Base-by-base conservation (phyloP, 1,140 invertebrate species). In the Drosophila funebris region DNA sequence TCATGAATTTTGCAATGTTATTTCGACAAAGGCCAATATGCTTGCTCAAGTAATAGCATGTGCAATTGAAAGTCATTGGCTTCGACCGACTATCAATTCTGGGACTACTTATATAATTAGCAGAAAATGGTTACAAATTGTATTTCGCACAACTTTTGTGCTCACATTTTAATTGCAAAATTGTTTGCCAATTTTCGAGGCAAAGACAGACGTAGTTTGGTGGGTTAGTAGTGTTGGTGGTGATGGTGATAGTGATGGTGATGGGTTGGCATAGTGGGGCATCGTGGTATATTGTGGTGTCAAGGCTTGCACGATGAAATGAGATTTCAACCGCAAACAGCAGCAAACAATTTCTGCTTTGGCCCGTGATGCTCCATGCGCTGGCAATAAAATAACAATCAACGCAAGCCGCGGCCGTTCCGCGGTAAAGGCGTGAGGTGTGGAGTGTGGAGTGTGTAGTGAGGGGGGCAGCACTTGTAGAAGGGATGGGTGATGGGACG, bases 381-480 rank as follows among this genome's bases (percentile, higher is more conserved):
- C 76, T 74, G 68, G 76, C 77, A 84, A 84, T 84, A 84, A 84
- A 84, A 84, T 84, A 80, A 84, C 80, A 84, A 84, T 85, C 80
- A 84, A 85, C 80, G 81, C 81, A 85, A 85, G 80, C 80, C 80
- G 80, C 73, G 81, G 56, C 82, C 48, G 37, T 61, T 50, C 24
- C 68, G 68, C 43, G 68, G 68, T 66, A 66, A 71, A 56, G 61
- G 61, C 61, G 52, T 57, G 43, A 69, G 33, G 24, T 5, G 13
- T 31, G 16, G 14, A 22, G 33, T 8, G 22, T 14, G 39, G 39
- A 11, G 27, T n/a, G n/a, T 44, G 16, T 44, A 3, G 33, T 29
- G 20, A 36, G 22, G 60, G 39, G 39, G 24, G 24, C 1, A 53
- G 27, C 6, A 22, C 43, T 5, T 24, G 18, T 7, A 2, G 27